Base-by-base conservation (phyloP, 2,113 vertebrate genomes). In the Nothocercus julius region DNA sequence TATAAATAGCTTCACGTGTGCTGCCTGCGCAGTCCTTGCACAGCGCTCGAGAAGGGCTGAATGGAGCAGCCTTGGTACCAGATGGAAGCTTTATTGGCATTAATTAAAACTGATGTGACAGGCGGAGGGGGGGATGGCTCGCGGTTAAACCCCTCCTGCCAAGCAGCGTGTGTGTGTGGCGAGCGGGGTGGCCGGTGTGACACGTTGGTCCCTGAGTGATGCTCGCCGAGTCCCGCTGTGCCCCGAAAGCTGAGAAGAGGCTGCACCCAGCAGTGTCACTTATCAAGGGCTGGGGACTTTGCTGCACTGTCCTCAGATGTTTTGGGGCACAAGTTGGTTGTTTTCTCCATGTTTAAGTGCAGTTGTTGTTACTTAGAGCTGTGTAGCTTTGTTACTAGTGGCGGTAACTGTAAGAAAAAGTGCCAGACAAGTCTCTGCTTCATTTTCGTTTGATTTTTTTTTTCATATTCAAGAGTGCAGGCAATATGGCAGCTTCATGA, bases 201-300 rank as follows among this genome's bases (percentile, higher is more conserved):
- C 7, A 20, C 49, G 9, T 97, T 97, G 95, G 97, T 98, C 97
- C 97, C 97, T 97, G 96, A 89, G 90, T 95, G 67, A 62, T 87
- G 97, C 97, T 93, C 97, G 95, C 93, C 94, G 1, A 77, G 82
- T 90, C 96, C 96, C 97, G 7, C 96, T 92, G 95, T 78, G 93
- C 85, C 78, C 32, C 80, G 87, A 97, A 97, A 97, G 93, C 97
- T 97, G 97, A 5, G 94, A 97, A 97, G 96, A 97, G 97, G 96
- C 95, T 96, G 93, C 96, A 97, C 95, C 98, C 98, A 97, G 97
- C 97, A 97, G 92, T 97, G 97, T 97, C 93, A 96, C 97, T 98
- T 97, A 96, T 96, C 96, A 97, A 95, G 90, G 90, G 97, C 90
- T 94, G 95, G 74, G 95, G 96, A 95, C 56, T 89, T 95, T 89